Evolutionary conservation across 1,140 invertebrate genomes (phyloP).

Genomic region (Megalonaias nervosa): DNA sequence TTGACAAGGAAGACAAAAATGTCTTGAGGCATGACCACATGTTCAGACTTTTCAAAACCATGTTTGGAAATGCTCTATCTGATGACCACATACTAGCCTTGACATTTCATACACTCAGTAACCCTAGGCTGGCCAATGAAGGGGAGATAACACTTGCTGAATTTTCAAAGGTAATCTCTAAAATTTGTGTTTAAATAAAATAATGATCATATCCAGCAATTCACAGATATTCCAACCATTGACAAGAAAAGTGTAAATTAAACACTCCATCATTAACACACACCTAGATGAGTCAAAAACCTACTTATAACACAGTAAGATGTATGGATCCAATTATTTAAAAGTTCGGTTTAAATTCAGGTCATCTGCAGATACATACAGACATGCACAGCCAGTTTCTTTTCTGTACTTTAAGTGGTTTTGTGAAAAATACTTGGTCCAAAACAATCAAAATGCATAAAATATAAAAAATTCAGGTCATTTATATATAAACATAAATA

Average conservation of each 20-base stretch:
- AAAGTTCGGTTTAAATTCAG: neutral
- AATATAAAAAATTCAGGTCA: too few species aligned
- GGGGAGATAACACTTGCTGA: slow-evolving; percentile 52
- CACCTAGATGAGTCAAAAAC: neutral
- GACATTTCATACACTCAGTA: slow-evolving; percentile 46
- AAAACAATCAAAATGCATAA: too few species aligned
- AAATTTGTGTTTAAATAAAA: neutral
- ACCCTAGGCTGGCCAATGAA: slow-evolving; percentile 44
- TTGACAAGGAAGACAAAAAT: slow-evolving; percentile 47
- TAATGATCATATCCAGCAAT: neutral
- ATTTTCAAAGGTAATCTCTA: slow-evolving; percentile 47
- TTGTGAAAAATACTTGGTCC: too few species aligned
- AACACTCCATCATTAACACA: neutral
- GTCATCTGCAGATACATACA: too few species aligned
- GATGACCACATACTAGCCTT: slow-evolving; percentile 58
- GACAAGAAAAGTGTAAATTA: neutral
- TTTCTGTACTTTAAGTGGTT: too few species aligned
- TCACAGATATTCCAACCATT: neutral
- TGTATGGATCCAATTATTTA: neutral
- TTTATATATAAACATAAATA: too few species aligned
- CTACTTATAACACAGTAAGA: neutral
- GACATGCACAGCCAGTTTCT: too few species aligned
- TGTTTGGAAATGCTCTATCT: slow-evolving; percentile 45
- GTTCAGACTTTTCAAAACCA: slow-evolving; percentile 51
- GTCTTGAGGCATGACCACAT: slow-evolving; percentile 55